A percentile compares a stretch with the other conserved stretches of the same genome.
These are phyloP conservation scores for Sinhomidia bicolor DNA, from an alignment of 2,888 invertebrate genomes.

Conservation along the genomic window DNA sequence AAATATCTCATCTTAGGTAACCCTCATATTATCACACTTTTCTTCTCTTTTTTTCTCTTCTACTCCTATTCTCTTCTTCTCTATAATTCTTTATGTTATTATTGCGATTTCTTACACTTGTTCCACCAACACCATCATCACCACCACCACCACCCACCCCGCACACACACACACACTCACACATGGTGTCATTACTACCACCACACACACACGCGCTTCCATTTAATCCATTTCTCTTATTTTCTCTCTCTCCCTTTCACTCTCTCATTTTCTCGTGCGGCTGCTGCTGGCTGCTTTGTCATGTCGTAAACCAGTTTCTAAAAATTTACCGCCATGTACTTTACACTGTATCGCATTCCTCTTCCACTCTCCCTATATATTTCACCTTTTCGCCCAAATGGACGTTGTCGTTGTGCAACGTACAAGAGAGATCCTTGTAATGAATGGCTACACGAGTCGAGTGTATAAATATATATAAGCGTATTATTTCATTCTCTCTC, in stretches of 20 bases:
- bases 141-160: too few species aligned
- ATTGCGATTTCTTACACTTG: conserved; percentile 26
- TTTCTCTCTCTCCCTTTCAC: too few species aligned
- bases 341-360: background rate
- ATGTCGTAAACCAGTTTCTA: conserved; percentile 21
- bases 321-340: conserved; percentile 10
- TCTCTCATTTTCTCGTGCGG: background rate
- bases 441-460: background rate
- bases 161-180: background rate
- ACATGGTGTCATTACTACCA: background rate
- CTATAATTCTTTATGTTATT: conserved; percentile 16
- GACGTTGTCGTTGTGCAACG: background rate
- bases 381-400: background rate
- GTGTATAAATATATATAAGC: background rate
- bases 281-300: background rate
- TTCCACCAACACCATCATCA: background rate
- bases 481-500: background rate
- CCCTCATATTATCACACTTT: background rate
- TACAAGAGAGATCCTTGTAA: background rate
- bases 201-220: background rate
- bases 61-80: too few species aligned
- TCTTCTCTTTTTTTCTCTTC: background rate
- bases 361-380: background rate
- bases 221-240: conserved; percentile 19
- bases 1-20: conserved; percentile 95